Evolutionary conservation across 2,797 vertebrate species (phyloP).

Genomic region (Tympanoctomys barrerae): DNA sequence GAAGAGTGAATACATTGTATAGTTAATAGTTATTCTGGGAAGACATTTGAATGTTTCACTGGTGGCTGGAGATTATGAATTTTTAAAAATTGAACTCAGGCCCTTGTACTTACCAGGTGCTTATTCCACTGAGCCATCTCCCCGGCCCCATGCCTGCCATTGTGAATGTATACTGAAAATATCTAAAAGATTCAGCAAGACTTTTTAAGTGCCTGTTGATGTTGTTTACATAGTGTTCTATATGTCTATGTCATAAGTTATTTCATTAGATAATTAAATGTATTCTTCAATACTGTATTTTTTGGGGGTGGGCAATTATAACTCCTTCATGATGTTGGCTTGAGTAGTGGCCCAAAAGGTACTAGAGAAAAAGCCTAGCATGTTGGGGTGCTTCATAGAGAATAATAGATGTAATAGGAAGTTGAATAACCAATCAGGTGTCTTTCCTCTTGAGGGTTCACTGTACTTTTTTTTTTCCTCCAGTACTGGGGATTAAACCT

Average conservation of each 20-base stretch:
- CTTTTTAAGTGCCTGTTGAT: slow-evolving; percentile 22
- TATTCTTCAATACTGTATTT: slow-evolving; percentile 9
- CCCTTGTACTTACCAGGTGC: no score
- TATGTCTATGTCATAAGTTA: slow-evolving; percentile 12
- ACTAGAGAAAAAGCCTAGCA: slow-evolving; percentile 18
- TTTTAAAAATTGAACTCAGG: not conserved
- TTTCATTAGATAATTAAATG: slow-evolving; percentile 40
- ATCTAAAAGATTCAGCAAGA: not conserved
- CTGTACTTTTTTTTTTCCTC: not conserved
- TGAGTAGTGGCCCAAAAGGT: not conserved
- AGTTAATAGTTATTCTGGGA: not conserved
- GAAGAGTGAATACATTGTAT: not conserved
- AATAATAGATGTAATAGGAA: not conserved
- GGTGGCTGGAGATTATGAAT: not conserved
- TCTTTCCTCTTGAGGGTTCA: not conserved
- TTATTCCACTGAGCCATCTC: no score
- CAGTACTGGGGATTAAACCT: not conserved
- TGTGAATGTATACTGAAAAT: not conserved
- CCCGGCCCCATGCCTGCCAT: not conserved
- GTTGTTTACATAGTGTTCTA: slow-evolving; percentile 1
- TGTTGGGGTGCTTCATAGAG: not conserved
- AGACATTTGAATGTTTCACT: not conserved
- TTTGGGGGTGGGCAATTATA: not conserved
- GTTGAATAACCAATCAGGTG: not conserved
- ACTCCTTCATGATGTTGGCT: slow-evolving; percentile 8